Evolutionary conservation across 2,888 invertebrate genomes (phyloP).

Genomic region (Gnatocerus cornutus): DNA sequence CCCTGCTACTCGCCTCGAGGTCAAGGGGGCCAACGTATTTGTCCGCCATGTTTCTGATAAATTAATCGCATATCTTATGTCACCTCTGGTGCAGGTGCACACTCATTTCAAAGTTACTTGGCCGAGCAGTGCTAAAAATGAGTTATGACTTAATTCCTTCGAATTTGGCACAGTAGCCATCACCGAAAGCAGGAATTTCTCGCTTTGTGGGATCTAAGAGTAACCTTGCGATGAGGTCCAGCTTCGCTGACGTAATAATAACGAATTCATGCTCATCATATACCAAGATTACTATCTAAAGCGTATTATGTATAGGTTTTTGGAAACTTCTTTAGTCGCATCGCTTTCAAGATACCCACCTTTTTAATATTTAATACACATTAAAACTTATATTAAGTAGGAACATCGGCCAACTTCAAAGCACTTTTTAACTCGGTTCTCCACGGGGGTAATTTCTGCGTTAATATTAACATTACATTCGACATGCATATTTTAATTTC

Average conservation of each 20-base stretch:
- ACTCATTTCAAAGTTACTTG: neutral
- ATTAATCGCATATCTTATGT: constrained; percentile 22
- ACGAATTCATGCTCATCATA: constrained; percentile 44
- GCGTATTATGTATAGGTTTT: constrained; percentile 45
- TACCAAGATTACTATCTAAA: constrained; percentile 43
- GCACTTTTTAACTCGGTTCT: constrained; percentile 47
- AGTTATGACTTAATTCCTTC: constrained; percentile 36
- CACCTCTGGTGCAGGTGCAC: constrained; percentile 22
- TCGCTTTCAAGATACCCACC: constrained; percentile 33
- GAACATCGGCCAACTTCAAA: constrained; percentile 50
- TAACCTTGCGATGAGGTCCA: constrained; percentile 16
- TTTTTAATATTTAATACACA: constrained; percentile 45
- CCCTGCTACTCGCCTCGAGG: constrained; percentile 37
- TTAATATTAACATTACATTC: constrained; percentile 40
- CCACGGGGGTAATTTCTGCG: constrained; percentile 37
- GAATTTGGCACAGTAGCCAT: constrained; percentile 21
- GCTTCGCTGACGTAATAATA: constrained; percentile 42
- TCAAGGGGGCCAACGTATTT: constrained; percentile 17
- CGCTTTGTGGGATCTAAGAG: constrained; percentile 19
- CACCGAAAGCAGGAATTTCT: constrained; percentile 29
- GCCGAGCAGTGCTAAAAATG: constrained; percentile 12
- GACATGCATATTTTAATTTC: constrained; percentile 40
- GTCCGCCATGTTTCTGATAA: constrained; percentile 27
- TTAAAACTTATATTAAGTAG: constrained; percentile 45
- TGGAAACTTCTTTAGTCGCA: constrained; percentile 39